Evolutionary conservation across 2,113 vertebrate species (phyloP), one percentile per base, ranked within the genome.

Genomic region (Fulmarus glacialis): DNA sequence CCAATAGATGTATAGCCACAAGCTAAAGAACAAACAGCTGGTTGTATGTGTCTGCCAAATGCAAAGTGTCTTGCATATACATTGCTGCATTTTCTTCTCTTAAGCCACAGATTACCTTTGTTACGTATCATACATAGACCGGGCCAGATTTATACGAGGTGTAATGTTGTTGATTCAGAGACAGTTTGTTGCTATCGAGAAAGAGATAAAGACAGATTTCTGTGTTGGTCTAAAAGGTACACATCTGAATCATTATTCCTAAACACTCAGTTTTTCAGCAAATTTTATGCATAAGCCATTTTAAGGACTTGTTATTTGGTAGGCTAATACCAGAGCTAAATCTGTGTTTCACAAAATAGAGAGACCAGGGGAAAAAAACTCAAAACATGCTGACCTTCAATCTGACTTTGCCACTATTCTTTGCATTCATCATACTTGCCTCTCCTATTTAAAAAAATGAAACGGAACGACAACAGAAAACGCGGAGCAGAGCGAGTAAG

Each of bases 11-110:
- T 60, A 67, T 36, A 94, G 90, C 94, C 93, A 92, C 89, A 96
- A 82, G 75, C 73, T 96, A 62, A 97, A 97, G 93, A 89, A 74
- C 77, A 95, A 97, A 89, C 92, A 95, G 82, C 94, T 97, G 96
- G 66, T 82, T 79, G 27, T 56, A 66, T 81, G 43, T 66, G 87
- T 87, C 89, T 96, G 93, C 67, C 91, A 97, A 92, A 79, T 78
- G 20, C 91, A 20, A 86, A 95, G n/a, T 66, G 27, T 89, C 85
- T 89, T 91, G 62, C 64, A 27, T 68, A 40, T 64, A 66, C 55
- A 48, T 43, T 82, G 63, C 77, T 95, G 42, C 48, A 22, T 94
- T 94, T 88, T 90, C 67, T 90, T 73, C 79, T 91, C 68, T 91
- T 88, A 83, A 92, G 43, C 30, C 70, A 66, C 52, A 83, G 45